Evolutionary conservation across 2,888 invertebrate genomes (phyloP).

Genomic region (Diarsia rubi): DNA sequence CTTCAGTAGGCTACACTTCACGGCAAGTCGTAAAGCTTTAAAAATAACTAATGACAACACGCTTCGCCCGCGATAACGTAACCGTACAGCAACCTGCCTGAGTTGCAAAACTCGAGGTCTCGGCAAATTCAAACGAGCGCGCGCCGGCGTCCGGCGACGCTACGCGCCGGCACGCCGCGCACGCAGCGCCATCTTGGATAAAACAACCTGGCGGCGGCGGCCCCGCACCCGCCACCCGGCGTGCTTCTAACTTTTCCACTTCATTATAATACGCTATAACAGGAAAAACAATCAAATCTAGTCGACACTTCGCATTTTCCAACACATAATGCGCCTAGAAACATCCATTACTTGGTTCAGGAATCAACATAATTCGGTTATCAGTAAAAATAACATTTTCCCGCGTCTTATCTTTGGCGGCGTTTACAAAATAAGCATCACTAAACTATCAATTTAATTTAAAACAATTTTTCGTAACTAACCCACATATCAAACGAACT

Average conservation of each 20-base stretch:
- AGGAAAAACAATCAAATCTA: conserved; percentile 60
- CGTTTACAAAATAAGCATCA: conserved; percentile 76
- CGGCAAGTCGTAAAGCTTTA: conserved; percentile 80
- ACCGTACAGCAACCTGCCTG: conserved; percentile 73
- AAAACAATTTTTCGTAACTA: conserved; percentile 62
- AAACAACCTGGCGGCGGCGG: conserved; percentile 75
- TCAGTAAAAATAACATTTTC: conserved; percentile 77
- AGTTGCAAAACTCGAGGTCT: conserved; percentile 86
- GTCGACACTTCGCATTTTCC: conserved; percentile 44
- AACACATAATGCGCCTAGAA: conserved; percentile 19
- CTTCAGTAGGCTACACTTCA: conserved; percentile 75
- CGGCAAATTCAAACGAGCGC: conserved; percentile 86
- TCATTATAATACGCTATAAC: conserved; percentile 65
- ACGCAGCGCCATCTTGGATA: conserved; percentile 88
- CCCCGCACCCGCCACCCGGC: conserved; percentile 81
- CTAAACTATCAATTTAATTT: conserved; percentile 71
- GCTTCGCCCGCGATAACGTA: conserved; percentile 88
- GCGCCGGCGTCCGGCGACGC: conserved; percentile 85
- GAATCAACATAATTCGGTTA: conserved; percentile 45
- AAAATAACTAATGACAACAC: conserved; percentile 90
- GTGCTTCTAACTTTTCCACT: conserved; percentile 78
- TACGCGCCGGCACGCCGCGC: conserved; percentile 89
- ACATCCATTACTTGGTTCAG: conserved; percentile 7
- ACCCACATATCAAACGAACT: conserved; percentile 13
- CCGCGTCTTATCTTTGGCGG: conserved; percentile 82